Evolutionary conservation across 2,113 vertebrate genomes (phyloP).

Genomic region (Silurus meridionalis): DNA sequence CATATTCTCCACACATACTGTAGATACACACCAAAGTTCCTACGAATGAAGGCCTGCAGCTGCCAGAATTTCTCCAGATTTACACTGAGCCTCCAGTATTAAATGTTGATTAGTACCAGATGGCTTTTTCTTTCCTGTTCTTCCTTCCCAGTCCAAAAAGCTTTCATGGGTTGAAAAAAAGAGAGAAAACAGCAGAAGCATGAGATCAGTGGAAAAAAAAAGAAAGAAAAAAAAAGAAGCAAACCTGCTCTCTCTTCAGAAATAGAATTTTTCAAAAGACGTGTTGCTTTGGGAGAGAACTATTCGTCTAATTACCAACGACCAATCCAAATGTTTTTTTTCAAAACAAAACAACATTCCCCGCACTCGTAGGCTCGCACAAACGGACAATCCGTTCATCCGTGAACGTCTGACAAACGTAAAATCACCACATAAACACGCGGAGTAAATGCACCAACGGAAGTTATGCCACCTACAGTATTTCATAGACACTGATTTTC

Average conservation of each 20-base stretch:
- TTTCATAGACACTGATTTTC: background rate
- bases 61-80: constrained; percentile 64
- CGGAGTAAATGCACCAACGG: constrained; percentile 1
- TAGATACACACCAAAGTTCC: background rate
- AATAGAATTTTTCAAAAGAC: constrained; percentile 47
- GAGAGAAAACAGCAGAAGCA: constrained; percentile 40
- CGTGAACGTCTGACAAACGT: background rate
- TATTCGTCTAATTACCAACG: background rate
- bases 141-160: constrained; percentile 35
- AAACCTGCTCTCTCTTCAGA: constrained; percentile 29
- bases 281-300: constrained; percentile 24
- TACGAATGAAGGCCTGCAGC: constrained; percentile 39
- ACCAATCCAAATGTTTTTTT: constrained; percentile 31
- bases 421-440: background rate
- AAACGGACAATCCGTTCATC: constrained; percentile 8
- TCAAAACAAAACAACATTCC: constrained; percentile 37
- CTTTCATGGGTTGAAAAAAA: constrained; percentile 45
- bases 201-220: constrained; percentile 75
- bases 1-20: background rate
- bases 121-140: constrained; percentile 49
- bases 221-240: background rate
- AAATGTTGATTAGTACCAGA: constrained; percentile 74
- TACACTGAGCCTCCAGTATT: constrained; percentile 65
- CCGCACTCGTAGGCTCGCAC: background rate
- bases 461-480: background rate